Evolutionary conservation across 2,888 invertebrate genomes (phyloP).

Genomic region (Drosophila quinaria): DNA sequence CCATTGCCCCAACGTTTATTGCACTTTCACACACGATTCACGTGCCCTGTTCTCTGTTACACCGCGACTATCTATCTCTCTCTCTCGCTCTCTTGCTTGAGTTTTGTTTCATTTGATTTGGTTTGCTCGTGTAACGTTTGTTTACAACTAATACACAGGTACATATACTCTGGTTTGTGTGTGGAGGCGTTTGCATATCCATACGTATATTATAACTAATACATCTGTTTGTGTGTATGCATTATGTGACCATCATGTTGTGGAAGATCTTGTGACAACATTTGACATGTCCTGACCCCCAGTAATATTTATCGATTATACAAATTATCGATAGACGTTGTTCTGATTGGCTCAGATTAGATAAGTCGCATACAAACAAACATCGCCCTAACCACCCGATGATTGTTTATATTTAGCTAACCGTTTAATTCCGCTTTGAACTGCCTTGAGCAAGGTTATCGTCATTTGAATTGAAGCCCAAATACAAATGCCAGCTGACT

Average conservation of each 20-base stretch:
- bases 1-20: conserved; percentile 65
- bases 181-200: not conserved
- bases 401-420: conserved; percentile 9
- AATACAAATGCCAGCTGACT: conserved; percentile 38
- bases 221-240: not conserved
- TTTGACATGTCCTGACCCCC: conserved; percentile 27
- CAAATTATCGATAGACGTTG: conserved; percentile 39
- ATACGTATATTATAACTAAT: not conserved
- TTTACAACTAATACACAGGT: conserved; percentile 46
- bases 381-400: conserved; percentile 3
- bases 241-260: not conserved
- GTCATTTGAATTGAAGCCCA: conserved; percentile 30
- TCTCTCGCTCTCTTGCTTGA: conserved; percentile 14
- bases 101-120: not conserved
- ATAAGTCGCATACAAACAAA: conserved; percentile 28
- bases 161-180: not conserved
- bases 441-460: conserved; percentile 66
- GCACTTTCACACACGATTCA: conserved; percentile 79
- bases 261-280: not conserved
- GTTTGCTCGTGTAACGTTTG: conserved; percentile 49
- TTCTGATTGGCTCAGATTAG: conserved; percentile 35
- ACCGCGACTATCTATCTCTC: conserved; percentile 10
- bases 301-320: conserved; percentile 31
- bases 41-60: conserved; percentile 55
- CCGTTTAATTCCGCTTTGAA: conserved; percentile 55